A percentile compares a stretch with the other conserved stretches of the same genome.
These are phyloP conservation scores for Xestobium rufovillosum DNA, from an alignment of 2,888 invertebrate genomes.

Conservation along the genomic window DNA sequence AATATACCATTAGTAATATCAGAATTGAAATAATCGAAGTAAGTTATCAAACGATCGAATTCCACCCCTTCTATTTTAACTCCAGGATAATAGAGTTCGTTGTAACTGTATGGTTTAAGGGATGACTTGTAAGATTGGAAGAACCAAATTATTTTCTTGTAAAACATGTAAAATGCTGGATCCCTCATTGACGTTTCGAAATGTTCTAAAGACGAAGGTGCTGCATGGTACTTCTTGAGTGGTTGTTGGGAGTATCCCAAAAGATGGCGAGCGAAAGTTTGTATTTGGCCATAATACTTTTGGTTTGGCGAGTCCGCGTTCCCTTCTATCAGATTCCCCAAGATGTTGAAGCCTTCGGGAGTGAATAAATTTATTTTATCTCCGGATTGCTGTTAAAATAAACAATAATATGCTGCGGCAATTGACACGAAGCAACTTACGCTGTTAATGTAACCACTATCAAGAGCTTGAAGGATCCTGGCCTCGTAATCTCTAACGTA, in stretches of 20 bases:
- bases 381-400: slow-evolving; percentile 38
- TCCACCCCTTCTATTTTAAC: slow-evolving; percentile 49
- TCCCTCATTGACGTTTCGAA: slow-evolving; percentile 59
- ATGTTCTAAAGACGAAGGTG: slow-evolving; percentile 59
- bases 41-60: slow-evolving; percentile 59
- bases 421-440: slow-evolving; percentile 27
- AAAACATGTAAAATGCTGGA: slow-evolving; percentile 62
- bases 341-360: slow-evolving; percentile 53
- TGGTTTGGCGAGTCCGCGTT: not conserved
- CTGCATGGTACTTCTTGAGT: slow-evolving; percentile 35
- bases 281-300: slow-evolving; percentile 31
- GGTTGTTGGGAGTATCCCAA: slow-evolving; percentile 44
- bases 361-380: slow-evolving; percentile 51
- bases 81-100: slow-evolving; percentile 2
- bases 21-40: slow-evolving; percentile 57
- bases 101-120: slow-evolving; percentile 47
- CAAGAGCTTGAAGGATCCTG: slow-evolving; percentile 52
- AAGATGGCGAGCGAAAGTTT: slow-evolving; percentile 51
- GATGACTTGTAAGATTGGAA: slow-evolving; percentile 54
- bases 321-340: not conserved
- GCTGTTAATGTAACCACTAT: slow-evolving; percentile 45
- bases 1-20: slow-evolving; percentile 54
- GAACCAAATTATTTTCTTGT: slow-evolving; percentile 52
- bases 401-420: too few species aligned
- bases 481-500: slow-evolving; percentile 43